Conservation (phyloP, 2,797 vertebrate genomes). For the Miichthys miiuy region DNA sequence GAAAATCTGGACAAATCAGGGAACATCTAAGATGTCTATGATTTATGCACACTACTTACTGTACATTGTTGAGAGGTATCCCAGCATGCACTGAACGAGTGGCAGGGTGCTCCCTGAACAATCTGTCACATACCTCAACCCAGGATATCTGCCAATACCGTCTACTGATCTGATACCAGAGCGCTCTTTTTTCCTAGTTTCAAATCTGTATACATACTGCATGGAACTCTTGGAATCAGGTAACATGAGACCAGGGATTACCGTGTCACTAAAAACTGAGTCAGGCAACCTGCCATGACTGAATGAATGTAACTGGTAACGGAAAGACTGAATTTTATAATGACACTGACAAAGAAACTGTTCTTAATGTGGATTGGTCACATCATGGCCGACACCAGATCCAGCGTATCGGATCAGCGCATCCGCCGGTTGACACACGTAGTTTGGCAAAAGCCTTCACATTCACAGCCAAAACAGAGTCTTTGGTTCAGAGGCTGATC, state of each 20-base stretch:
- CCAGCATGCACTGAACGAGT: background rate
- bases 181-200: background rate
- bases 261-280: background rate
- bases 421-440: background rate
- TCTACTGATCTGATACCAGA: background rate
- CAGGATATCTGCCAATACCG: background rate
- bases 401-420: background rate
- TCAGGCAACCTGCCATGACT: background rate
- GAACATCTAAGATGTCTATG: background rate
- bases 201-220: background rate
- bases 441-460: background rate
- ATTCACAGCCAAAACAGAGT: background rate
- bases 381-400: background rate
- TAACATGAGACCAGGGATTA: background rate
- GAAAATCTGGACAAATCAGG: background rate
- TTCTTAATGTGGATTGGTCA: slow-evolving; percentile 1
- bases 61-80: background rate
- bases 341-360: background rate
- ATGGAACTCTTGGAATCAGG: background rate
- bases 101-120: background rate
- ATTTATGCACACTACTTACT: background rate
- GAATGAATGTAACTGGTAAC: background rate
- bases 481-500: background rate
- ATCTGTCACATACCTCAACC: background rate
- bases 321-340: background rate